Evolutionary conservation across 2,797 vertebrate species (phyloP).

Genomic region (Tapera naevia): DNA sequence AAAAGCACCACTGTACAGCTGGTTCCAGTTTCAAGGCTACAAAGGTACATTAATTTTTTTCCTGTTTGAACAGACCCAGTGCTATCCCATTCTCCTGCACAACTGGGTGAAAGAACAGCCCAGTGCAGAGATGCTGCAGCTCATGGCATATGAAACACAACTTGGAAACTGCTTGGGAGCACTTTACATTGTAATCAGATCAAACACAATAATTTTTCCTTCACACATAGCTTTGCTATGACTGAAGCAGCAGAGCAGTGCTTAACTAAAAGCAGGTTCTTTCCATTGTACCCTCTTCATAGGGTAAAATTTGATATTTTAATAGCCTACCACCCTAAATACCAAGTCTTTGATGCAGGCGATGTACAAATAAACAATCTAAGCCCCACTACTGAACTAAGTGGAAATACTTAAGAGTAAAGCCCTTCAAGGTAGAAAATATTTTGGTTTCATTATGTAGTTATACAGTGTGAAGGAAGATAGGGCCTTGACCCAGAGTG

Average conservation of each 20-base stretch:
- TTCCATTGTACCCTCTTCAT: neutral
- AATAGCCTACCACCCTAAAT: neutral
- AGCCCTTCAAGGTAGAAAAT: neutral
- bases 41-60: neutral
- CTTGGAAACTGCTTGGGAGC: neutral
- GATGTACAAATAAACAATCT: neutral
- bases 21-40: neutral
- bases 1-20: neutral
- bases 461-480: neutral
- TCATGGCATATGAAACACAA: neutral
- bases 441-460: neutral
- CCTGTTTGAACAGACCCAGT: neutral
- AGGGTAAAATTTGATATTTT: neutral
- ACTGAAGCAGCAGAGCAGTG: neutral
- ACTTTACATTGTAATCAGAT: neutral
- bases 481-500: neutral
- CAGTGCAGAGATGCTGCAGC: neutral
- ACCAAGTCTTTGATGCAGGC: neutral
- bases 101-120: neutral
- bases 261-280: neutral
- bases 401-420: neutral
- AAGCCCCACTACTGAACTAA: neutral
- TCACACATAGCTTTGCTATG: neutral
- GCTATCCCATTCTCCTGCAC: neutral
- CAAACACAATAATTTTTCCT: neutral